Evolutionary conservation across 2,113 vertebrate genomes (phyloP).

Genomic region (Drymodes brunneopygia): DNA sequence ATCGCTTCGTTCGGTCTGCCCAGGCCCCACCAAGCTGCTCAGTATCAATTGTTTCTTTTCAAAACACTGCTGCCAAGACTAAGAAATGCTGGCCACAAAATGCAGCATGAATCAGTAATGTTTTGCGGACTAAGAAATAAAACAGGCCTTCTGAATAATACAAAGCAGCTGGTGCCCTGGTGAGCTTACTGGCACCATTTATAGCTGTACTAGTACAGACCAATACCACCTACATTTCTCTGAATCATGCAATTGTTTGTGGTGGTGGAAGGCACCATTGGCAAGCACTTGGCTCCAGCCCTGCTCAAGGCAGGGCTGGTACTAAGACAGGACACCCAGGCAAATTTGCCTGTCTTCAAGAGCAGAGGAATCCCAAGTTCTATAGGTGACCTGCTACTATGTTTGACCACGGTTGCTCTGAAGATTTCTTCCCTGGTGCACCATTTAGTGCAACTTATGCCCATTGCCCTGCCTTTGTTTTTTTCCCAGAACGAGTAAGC

Average conservation of each 20-base stretch:
- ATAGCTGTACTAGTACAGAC: neutral
- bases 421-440: neutral
- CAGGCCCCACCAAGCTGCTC: neutral
- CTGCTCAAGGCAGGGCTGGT: neutral
- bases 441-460: neutral
- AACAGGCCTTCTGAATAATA: neutral
- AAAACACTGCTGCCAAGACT: neutral
- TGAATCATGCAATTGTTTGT: neutral
- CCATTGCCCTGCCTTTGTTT: neutral
- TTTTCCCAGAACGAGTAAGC: neutral
- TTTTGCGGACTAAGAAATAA: neutral
- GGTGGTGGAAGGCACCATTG: neutral
- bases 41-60: neutral
- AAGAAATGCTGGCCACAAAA: rapidly evolving
- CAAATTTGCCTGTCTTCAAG: neutral
- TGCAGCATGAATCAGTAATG: neutral
- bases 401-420: neutral
- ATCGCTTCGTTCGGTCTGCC: neutral
- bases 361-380: neutral
- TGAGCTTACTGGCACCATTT: neutral
- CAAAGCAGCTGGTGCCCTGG: neutral
- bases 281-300: neutral
- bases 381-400: neutral
- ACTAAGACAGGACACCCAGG: neutral
- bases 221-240: neutral